These are phyloP conservation scores for Apis laboriosa DNA, from an alignment of 1,140 invertebrate species.

Conservation along the genomic window DNA sequence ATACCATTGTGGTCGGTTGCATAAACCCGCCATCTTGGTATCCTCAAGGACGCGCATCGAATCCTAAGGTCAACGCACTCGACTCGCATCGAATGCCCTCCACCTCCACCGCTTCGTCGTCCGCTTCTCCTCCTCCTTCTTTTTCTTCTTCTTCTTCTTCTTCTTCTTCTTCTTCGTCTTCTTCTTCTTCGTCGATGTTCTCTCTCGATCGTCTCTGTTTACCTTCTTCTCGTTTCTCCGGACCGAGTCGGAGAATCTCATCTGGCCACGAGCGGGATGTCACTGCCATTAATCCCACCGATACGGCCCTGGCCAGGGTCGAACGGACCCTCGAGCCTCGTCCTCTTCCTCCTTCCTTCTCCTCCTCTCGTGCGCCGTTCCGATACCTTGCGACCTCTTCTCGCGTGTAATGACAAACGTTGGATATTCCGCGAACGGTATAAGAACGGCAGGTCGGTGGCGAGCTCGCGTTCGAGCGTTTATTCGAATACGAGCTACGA, in stretches of 20 bases:
- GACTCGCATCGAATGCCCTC: slow-evolving; percentile 67
- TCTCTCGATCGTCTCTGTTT: too few species aligned
- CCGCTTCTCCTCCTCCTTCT: slow-evolving; percentile 27
- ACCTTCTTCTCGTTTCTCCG: background rate
- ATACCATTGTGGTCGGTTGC: slow-evolving; percentile 77
- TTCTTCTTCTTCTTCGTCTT: too few species aligned
- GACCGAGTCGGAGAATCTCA: slow-evolving; percentile 62
- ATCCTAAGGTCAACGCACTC: slow-evolving; percentile 77
- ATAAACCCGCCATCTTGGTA: slow-evolving; percentile 78
- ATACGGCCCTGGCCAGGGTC: slow-evolving; percentile 67
- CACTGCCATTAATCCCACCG: slow-evolving; percentile 76
- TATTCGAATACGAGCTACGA: slow-evolving; percentile 9
- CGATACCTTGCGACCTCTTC: slow-evolving; percentile 58
- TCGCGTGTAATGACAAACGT: slow-evolving; percentile 62
- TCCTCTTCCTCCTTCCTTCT: slow-evolving; percentile 47
- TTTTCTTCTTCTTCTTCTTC: slow-evolving; percentile 16
- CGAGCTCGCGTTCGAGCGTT: slow-evolving; percentile 49
- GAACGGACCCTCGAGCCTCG: slow-evolving; percentile 52
- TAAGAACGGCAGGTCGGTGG: slow-evolving; percentile 56
- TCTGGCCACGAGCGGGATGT: slow-evolving; percentile 73
- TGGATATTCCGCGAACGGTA: slow-evolving; percentile 60
- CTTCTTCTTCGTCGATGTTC: too few species aligned
- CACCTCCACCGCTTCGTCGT: slow-evolving; percentile 59
- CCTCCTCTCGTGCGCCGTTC: slow-evolving; percentile 51
- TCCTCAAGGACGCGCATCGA: slow-evolving; percentile 77